Base-by-base conservation (phyloP, 2,113 vertebrate genomes). In the Coturnix japonica region DNA sequence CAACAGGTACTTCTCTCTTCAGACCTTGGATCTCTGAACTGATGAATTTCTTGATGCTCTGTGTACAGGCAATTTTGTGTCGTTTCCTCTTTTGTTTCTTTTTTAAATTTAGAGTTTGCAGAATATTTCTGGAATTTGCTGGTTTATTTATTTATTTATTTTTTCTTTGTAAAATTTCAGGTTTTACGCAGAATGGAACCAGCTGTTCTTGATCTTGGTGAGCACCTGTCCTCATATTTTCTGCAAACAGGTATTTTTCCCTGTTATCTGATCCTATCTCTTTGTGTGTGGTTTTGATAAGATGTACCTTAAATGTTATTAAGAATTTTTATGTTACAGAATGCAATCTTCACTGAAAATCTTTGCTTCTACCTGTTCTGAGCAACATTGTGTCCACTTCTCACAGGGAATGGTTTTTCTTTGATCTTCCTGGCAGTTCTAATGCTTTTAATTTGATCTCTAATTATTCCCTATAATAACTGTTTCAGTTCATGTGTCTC, bases 391-490 rank as follows among this genome's bases (percentile, higher is more conserved):
- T 11, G 35, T 92, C 84, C 84, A 71, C 87, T 91, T 89, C 92
- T 93, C 83, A 53, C 43, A 81, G 69, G 46, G 81, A 92, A 82
- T 22, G 39, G 23, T 82, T 92, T 92, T 84, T 31, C 86, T 95
- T 96, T 96, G 94, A 94, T 95, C 87, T 94, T 76, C 17, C 80
- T 96, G 89, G 91, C 89, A 91, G 81, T 64, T 89, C 79, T 93
- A 92, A 93, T 89, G 87, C 43, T 93, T 95, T 94, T 91, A 91
- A 94, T 92, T 94, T 93, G 90, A 89, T 93, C 90, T 93, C 64
- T 93, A 95, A 93, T 95, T 96, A 93, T 91, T 96, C 71, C 14
- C 46, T 82, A 8, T 85, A 93, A 91, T 74, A 93, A 87, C 60
- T 92, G 75, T 95, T 96, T 87, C 81, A 91, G 75, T 91, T 91